Conservation (phyloP, 2,888 invertebrate species). For the Doris montereyensis region DNA sequence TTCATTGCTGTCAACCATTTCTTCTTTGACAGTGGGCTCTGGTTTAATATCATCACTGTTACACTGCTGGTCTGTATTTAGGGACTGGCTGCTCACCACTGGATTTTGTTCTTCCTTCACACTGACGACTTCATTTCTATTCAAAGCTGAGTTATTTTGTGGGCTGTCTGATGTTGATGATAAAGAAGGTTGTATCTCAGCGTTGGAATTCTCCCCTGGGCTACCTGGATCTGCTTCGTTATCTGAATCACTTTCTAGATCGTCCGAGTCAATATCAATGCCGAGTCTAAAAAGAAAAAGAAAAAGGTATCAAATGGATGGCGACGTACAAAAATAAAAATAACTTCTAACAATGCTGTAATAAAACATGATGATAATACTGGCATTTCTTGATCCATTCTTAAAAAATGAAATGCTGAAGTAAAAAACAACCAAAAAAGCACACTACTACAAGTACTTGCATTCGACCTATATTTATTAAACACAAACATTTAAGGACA, state of each 20-base stretch:
- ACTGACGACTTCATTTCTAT: no score
- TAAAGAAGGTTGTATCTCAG: not conserved
- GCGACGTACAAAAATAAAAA: no score
- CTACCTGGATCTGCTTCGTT: slow-evolving; percentile 45
- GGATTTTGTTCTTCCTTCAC: not conserved
- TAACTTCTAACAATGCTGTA: no score
- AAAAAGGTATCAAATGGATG: no score
- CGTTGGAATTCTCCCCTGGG: not conserved
- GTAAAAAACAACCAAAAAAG: no score
- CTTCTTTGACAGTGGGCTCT: not conserved
- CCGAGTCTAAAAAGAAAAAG: slow-evolving; percentile 52
- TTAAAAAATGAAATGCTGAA: no score
- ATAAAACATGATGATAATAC: no score
- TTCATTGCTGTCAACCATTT: not conserved
- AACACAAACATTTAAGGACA: no score
- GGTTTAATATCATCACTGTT: not conserved
- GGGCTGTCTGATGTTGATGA: not conserved
- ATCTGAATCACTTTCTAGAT: slow-evolving; percentile 52
- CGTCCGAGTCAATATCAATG: slow-evolving; percentile 58
- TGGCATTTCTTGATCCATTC: no score
- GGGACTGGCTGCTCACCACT: not conserved
- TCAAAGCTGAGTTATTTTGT: not conserved
- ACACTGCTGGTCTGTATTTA: not conserved
- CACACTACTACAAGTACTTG: no score
- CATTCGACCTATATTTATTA: no score